Conservation (phyloP, 2,113 vertebrate genomes). For the Lota lota region DNA sequence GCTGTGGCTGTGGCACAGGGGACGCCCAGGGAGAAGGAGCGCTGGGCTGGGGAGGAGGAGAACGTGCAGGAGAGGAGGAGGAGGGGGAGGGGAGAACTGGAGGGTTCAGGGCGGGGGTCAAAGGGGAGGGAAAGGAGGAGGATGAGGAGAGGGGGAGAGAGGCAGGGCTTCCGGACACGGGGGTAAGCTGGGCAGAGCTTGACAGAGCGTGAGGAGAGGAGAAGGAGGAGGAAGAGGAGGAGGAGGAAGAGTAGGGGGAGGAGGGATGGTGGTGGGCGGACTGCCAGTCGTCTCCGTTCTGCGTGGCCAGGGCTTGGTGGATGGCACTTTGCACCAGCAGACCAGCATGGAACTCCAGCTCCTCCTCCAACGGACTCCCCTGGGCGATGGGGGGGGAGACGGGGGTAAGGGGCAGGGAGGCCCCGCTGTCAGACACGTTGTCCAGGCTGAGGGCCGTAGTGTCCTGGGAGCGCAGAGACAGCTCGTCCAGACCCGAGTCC, state of each 20-base stretch:
- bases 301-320: constrained; percentile 85
- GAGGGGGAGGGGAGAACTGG: background rate
- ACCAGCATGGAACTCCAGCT: constrained; percentile 88
- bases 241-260: constrained; percentile 36
- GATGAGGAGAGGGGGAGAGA: constrained; percentile 53
- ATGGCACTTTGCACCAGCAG: constrained; percentile 90
- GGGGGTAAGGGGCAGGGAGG: constrained; percentile 78
- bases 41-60: constrained; percentile 28
- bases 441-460: constrained; percentile 91
- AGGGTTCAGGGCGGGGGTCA: constrained; percentile 4
- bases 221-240: constrained; percentile 44
- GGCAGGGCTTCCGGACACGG: constrained; percentile 47
- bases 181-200: background rate
- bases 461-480: constrained; percentile 92
- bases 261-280: constrained; percentile 28
- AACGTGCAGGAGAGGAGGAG: constrained; percentile 23
- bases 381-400: constrained; percentile 80
- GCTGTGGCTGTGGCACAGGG: constrained; percentile 26
- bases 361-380: constrained; percentile 74
- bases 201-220: constrained; percentile 23
- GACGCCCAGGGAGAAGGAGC: constrained; percentile 12
- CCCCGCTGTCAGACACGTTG: constrained; percentile 90
- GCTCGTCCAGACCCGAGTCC: constrained; percentile 90
- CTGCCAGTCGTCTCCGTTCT: constrained; percentile 75
- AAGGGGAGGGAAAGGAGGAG: constrained; percentile 51